Conservation (phyloP, 1,140 invertebrate species). For the Spodoptera litura region DNA sequence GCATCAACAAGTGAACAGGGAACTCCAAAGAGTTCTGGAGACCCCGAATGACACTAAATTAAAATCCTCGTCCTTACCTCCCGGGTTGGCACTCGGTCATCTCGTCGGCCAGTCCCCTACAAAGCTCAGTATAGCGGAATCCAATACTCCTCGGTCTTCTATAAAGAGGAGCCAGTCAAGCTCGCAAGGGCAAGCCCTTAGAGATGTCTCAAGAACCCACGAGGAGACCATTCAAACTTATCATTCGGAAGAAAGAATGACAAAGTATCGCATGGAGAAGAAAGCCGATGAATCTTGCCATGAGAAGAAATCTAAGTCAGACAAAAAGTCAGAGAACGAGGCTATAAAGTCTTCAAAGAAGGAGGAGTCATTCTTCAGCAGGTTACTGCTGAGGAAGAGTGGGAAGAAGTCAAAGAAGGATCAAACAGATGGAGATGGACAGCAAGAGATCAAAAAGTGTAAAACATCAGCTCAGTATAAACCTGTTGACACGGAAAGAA, state of each 20-base stretch:
- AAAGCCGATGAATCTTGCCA: constrained; percentile 83
- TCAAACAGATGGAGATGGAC: constrained; percentile 81
- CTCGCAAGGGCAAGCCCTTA: constrained; percentile 79
- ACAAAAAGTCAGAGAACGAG: constrained; percentile 84
- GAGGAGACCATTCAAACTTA: constrained; percentile 60
- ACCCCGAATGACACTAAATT: constrained; percentile 86
- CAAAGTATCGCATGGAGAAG: constrained; percentile 73
- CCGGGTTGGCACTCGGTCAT: constrained; percentile 86
- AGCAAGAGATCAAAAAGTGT: constrained; percentile 77
- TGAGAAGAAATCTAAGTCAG: constrained; percentile 85
- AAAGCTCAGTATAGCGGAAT: constrained; percentile 83
- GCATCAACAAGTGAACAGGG: constrained; percentile 73
- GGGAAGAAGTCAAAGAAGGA: constrained; percentile 88
- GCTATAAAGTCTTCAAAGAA: constrained; percentile 82
- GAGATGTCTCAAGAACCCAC: constrained; percentile 68
- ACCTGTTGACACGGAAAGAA: constrained; percentile 69
- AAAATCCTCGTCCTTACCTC: constrained; percentile 90
- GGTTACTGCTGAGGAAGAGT: constrained; percentile 88
- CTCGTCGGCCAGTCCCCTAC: constrained; percentile 76
- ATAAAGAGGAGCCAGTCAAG: constrained; percentile 84
- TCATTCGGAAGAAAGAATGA: constrained; percentile 71
- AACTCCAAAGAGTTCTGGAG: constrained; percentile 76
- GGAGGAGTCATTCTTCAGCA: constrained; percentile 89
- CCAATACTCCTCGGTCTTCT: constrained; percentile 75
- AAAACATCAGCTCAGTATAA: constrained; percentile 75